These are phyloP conservation scores for Timandra comae DNA, from an alignment of 2,888 invertebrate species.

Conservation along the genomic window DNA sequence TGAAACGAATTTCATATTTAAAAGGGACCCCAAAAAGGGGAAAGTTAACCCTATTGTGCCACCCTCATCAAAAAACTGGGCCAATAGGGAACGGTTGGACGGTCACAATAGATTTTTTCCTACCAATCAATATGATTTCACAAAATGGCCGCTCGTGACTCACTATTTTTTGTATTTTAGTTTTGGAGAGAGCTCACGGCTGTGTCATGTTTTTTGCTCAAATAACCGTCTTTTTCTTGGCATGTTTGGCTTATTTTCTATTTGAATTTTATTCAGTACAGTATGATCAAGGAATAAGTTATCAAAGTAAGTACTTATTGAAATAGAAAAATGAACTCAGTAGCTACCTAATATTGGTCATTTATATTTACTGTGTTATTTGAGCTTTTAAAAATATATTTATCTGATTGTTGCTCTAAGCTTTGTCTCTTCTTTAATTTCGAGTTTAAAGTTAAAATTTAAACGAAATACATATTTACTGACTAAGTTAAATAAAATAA, in stretches of 20 bases:
- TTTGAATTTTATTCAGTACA: no score
- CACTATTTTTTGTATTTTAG: conserved; percentile 25
- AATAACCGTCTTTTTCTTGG: not conserved
- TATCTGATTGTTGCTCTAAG: no score
- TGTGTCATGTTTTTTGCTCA: not conserved
- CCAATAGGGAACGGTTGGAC: conserved; percentile 62
- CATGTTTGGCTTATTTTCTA: conserved; percentile 4
- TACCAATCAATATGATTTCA: conserved; percentile 66
- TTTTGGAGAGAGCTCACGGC: conserved; percentile 23
- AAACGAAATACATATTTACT: no score
- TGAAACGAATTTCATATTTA: conserved; percentile 48
- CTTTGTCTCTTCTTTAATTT: no score
- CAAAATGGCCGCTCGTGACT: conserved; percentile 60
- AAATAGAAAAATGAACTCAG: no score
- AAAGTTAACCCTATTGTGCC: conserved; percentile 59
- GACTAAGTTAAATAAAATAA: no score
- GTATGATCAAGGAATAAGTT: no score
- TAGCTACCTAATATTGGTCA: no score
- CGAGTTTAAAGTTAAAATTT: no score
- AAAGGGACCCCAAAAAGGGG: conserved; percentile 58
- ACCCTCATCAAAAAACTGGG: conserved; percentile 69
- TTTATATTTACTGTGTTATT: no score
- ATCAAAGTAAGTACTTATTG: no score
- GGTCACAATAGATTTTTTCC: conserved; percentile 65
- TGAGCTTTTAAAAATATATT: no score